Evolutionary conservation across 2,888 invertebrate genomes (phyloP), one percentile per base, ranked within the genome.

Genomic region (Apamea epomidion): DNA sequence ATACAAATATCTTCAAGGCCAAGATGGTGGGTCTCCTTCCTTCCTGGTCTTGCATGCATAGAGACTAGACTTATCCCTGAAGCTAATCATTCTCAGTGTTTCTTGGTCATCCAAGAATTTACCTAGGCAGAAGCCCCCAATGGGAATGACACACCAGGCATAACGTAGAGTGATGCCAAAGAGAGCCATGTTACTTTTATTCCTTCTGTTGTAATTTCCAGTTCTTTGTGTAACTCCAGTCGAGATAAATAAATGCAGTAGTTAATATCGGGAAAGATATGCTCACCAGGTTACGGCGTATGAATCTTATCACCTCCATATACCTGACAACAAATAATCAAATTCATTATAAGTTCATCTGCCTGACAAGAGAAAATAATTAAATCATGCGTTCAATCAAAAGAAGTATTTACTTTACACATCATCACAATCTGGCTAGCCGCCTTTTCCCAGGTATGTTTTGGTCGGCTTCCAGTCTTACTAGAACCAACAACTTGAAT

Each of bases 41-140:
- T 98, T 97, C 10, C 10, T 58, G 25, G 0, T 25, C 58, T 25
- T 25, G 58, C 1, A 3, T 42, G 98, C 98, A 92, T 98, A 99
- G 64, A 99, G 95, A 73, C 98, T 97, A 91, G 98, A 98, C 93
- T 98, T 98, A 92, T 99, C 99, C 82, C 99, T 97, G 93, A 98
- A 99, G 87, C 94, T 95, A 0, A 97, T 97, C 98, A 98, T 97
- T 78, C 98, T 97, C 82, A 98, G 96, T 0, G 98, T 98, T 95
- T 99, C 98, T 88, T 97, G 96, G 10, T 95, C 94, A 92, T 98
- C 98, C 76, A 98, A 89, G 87, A 94, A 98, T 90, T 97, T 96
- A 1, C 98, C 98, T 76, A 98, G 82, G 2, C 94, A 91, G 87
- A 93, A 97, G 0, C 98, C 98, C 51, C 96, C 88, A 0, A 97